phyloP scores from a whole-genome alignment of 2,888 invertebrate genomes.

The Plagodis pulveraria region DNA sequence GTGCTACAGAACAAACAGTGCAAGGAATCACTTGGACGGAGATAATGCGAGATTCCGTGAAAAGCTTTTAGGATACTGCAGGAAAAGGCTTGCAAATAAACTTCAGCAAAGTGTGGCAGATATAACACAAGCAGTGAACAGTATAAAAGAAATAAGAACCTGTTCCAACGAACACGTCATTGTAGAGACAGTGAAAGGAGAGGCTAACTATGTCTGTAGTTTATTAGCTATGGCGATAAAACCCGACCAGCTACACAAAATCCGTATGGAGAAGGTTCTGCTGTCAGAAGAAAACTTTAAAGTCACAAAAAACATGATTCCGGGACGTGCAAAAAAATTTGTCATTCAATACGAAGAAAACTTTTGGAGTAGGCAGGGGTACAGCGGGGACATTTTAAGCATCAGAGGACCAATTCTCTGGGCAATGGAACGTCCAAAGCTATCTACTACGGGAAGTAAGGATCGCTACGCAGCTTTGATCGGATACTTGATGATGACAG shows the following conservation, averaged over 20 bases:
- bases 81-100: conserved; percentile 60
- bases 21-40: conserved; percentile 68
- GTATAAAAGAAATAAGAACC: conserved; percentile 66
- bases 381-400: conserved; percentile 76
- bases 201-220: conserved; percentile 69
- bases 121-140: conserved; percentile 59
- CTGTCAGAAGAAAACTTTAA: conserved; percentile 49
- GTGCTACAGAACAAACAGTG: conserved; percentile 65
- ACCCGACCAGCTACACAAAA: conserved; percentile 68
- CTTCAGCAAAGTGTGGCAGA: conserved; percentile 65
- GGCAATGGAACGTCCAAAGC: conserved; percentile 70
- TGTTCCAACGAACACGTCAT: conserved; percentile 65
- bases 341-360: conserved; percentile 64
- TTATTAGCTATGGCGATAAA: conserved; percentile 73
- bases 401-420: conserved; percentile 76
- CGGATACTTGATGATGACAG: conserved; percentile 62
- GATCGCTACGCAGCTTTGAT: conserved; percentile 58
- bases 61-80: conserved; percentile 69
- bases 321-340: conserved; percentile 65
- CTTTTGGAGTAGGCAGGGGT: conserved; percentile 70
- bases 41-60: conserved; percentile 68
- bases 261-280: conserved; percentile 63
- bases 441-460: conserved; percentile 59
- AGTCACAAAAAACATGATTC: conserved; percentile 51
- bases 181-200: conserved; percentile 69